Evolutionary conservation across 1,140 invertebrate genomes (phyloP).

Genomic region (Drosophila melanogaster): Release_6_plus_ISO1_MT NT_033777.3:17275501-17276000

Average conservation of each 20-base stretch:
- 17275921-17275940: conserved; percentile 45
- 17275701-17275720: conserved; percentile 64
- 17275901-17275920: conserved; percentile 29
- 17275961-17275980: not conserved
- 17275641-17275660: conserved; percentile 72
- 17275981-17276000: no score
- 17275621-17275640: conserved; percentile 82
- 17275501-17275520: conserved; percentile 69
- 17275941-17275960: conserved; percentile 13
- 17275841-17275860: conserved; percentile 26
- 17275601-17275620: conserved; percentile 82
- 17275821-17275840: conserved; percentile 59
- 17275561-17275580: conserved; percentile 63
- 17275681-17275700: conserved; percentile 33
- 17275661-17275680: conserved; percentile 41
- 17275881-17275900: conserved; percentile 12
- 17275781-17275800: conserved; percentile 66
- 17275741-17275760: conserved; percentile 64
- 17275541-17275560: conserved; percentile 29
- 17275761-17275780: conserved; percentile 75
- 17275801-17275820: conserved; percentile 20
- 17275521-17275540: conserved; percentile 63
- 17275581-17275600: conserved; percentile 83
- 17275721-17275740: conserved; percentile 40
- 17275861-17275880: conserved; percentile 17